Base-by-base conservation (phyloP, 2,888 invertebrate genomes). In the Hipparchia semele region DNA sequence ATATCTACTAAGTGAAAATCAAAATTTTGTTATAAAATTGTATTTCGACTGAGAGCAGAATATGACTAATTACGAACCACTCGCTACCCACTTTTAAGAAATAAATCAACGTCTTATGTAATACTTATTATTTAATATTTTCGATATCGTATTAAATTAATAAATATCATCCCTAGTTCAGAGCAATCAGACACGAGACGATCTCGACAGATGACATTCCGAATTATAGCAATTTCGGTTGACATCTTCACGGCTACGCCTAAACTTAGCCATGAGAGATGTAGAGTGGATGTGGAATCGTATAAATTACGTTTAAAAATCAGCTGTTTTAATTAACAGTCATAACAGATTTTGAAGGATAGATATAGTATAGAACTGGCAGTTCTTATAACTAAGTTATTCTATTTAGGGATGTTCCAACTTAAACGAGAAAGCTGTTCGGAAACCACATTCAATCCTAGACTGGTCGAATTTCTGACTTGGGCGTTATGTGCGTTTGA, bases 151-250 rank as follows among this genome's bases (percentile, higher is more conserved):
- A 54, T 33, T 12, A 56, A 70, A 71, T 60, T 54, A 65, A 62
- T 71, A 65, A 72, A 65, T 73, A 70, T 54, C 76, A 59, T 66
- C 75, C 75, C 76, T 76, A 75, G 65, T 12, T 53, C 56, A 60
- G 53, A 75, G 66, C 73, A 75, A 75, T 76, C 76, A 73, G 73
- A 73, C 75, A 75, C 73, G 75, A 75, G 76, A 72, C 75, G 70
- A 62, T 71, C 77, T 75, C 73, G 80, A 80, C 80, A 79, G 80
- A 78, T 80, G 79, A 80, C 80, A 79, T 77, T 78, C 73, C 73
- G 77, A 78, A 80, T 81, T 80, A 80, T 74, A 78, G 79, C 80
- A 78, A 80, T 79, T 80, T 79, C 77, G 75, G 78, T 78, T 78
- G 80, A 80, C 75, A 72, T 74, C 73, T 73, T 73, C 72, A 64